A percentile compares a stretch with the other conserved stretches of the same genome.
Conservation (phyloP, 2,797 vertebrate species). For the Lateolabrax maculatus region DNA sequence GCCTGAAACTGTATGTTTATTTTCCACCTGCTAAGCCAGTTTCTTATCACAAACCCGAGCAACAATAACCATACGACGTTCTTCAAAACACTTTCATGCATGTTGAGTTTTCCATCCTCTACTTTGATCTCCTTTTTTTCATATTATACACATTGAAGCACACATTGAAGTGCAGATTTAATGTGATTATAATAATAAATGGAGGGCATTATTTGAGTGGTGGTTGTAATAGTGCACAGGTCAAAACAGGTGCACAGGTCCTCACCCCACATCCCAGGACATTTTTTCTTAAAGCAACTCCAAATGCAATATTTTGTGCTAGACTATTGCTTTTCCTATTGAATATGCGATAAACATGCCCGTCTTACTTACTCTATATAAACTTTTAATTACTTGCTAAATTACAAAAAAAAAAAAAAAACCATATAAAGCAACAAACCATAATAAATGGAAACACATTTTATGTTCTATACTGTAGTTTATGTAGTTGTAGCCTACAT, state of each 20-base stretch:
- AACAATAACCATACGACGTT: too few species aligned
- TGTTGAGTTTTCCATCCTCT: neutral
- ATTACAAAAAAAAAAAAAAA: too few species aligned
- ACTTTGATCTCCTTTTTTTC: neutral
- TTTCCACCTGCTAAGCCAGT: neutral
- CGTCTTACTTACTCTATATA: neutral
- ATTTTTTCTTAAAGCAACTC: slow-evolving; percentile 12
- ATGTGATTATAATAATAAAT: slow-evolving; percentile 6
- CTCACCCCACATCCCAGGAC: slow-evolving; percentile 4
- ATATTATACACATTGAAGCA: neutral
- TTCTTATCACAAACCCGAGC: neutral
- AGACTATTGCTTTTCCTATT: neutral
- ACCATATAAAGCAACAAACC: neutral
- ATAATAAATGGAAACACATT: neutral
- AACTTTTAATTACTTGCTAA: neutral
- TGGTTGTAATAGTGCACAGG: neutral
- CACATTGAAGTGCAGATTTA: neutral
- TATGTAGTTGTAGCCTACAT: neutral
- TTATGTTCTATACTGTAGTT: neutral
- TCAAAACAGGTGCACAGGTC: too few species aligned
- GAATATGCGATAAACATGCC: neutral
- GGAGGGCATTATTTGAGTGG: neutral
- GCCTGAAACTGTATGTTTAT: neutral
- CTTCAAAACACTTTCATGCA: neutral
- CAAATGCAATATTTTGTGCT: neutral